Evolutionary conservation across 2,888 invertebrate species (phyloP).

Genomic region (Diloba caeruleocephala): DNA sequence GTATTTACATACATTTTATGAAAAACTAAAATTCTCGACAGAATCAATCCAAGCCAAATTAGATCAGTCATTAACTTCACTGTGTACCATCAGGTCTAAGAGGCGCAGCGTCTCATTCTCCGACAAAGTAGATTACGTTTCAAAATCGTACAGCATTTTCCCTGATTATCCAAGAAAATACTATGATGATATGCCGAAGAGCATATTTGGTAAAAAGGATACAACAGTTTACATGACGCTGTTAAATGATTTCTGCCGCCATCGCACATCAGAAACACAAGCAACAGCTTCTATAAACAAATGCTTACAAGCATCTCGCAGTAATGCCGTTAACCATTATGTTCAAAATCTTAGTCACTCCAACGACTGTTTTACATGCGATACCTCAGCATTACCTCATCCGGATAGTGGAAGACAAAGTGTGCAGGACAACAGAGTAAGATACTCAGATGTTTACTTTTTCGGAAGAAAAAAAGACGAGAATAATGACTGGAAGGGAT

Average conservation of each 20-base stretch:
- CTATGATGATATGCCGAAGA: conserved; percentile 22
- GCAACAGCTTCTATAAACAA: conserved; percentile 84
- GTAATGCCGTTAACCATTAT: conserved; percentile 11
- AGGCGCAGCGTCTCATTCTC: conserved; percentile 60
- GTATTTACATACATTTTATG: conserved; percentile 41
- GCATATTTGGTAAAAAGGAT: conserved; percentile 63
- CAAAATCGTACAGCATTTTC: conserved; percentile 41
- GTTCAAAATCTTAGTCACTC: conserved; percentile 35
- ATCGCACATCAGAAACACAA: conserved; percentile 73
- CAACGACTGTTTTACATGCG: conserved; percentile 56
- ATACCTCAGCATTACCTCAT: conserved; percentile 48
- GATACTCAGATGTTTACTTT: conserved; percentile 73
- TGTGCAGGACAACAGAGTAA: conserved; percentile 36
- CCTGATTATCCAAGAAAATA: conserved; percentile 21
- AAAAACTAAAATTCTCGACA: conserved; percentile 36
- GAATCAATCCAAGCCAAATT: conserved; percentile 33
- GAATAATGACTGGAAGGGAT: conserved; percentile 71
- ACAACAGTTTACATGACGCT: conserved; percentile 77
- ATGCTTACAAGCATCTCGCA: conserved; percentile 73
- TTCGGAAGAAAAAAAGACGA: conserved; percentile 66
- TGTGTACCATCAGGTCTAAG: conserved; percentile 54
- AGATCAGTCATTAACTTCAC: conserved; percentile 46
- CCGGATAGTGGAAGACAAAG: conserved; percentile 33
- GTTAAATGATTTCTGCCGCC: conserved; percentile 60
- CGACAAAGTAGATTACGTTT: conserved; percentile 53